phyloP scores from a whole-genome alignment of 2,113 vertebrate species.

The Protobothrops mucrosquamatus region DNA sequence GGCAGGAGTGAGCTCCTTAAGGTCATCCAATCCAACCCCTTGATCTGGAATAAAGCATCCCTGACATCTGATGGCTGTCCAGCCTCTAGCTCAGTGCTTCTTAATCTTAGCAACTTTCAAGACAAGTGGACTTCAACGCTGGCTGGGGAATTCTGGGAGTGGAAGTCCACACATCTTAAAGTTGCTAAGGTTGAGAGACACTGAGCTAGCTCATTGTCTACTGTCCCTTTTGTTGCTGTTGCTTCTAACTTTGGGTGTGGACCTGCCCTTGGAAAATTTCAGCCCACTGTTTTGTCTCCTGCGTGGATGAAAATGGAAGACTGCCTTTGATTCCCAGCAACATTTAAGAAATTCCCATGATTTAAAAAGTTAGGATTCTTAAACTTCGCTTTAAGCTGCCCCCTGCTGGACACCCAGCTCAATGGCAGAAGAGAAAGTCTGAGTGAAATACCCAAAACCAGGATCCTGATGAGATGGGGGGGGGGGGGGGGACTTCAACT shows the following conservation, averaged over 20 bases:
- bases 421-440: not conserved
- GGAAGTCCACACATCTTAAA: not conserved
- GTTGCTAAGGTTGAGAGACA: not conserved
- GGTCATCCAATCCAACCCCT: not conserved
- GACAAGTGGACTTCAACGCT: not conserved
- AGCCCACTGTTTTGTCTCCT: not conserved
- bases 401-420: not conserved
- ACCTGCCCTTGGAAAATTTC: not conserved
- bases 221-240: not conserved
- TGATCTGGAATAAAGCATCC: not conserved
- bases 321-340: not conserved
- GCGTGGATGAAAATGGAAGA: not conserved
- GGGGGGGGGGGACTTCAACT: not conserved
- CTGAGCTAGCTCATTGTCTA: not conserved
- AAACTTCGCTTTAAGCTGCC: not conserved
- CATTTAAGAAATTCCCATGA: not conserved
- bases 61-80: not conserved
- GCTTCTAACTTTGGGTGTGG: not conserved
- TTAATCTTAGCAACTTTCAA: not conserved
- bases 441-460: not conserved
- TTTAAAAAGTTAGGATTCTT: not conserved
- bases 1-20: too few species aligned
- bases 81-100: not conserved
- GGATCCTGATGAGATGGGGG: too few species aligned
- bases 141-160: not conserved